Evolutionary conservation across 2,888 invertebrate species (phyloP), one percentile per base, ranked within the genome.

Genomic region (Branchinecta sandiegonensis): DNA sequence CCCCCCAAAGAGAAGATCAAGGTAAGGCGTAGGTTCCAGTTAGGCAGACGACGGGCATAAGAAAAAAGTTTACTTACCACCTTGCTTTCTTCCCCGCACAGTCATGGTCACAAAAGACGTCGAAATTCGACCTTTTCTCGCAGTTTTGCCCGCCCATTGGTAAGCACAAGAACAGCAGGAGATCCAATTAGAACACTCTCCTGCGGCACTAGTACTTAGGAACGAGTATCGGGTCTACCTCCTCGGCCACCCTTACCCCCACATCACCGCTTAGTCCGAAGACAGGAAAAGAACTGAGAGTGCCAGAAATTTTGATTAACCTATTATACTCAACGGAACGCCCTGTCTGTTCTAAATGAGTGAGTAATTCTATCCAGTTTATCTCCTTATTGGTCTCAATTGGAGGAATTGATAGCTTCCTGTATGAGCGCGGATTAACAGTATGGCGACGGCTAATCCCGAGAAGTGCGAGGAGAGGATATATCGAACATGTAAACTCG

Each of bases 141-240:
- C 14, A 56, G 67, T 13, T 67, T 67, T 37, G 65, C 79, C 77
- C 79, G 78, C 80, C 80, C 82, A 83, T 88, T 88, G 88, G 87
- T 89, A 89, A 89, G 88, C 88, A 89, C 88, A 87, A 85, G 87
- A 86, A 87, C 88, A 87, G 88, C 88, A 88, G 88, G 88, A 88
- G 88, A 85, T 80, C 79, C 77, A 69, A 70, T 68, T 67, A 76
- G 78, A 78, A n/a, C 66, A 37, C 84, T 86, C 88, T 88, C 88
- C 88, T 88, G 88, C 88, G 88, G 88, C 88, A 88, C 88, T 88
- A 89, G 88, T 89, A 89, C 88, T 89, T 89, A 89, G 87, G 83
- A 88, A 88, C 87, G 87, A 85, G 85, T 82, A 83, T 82, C 81
- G 75, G 71, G 65, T 65, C 14, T 1, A 23, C 14, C 17, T 50